Percentiles rank a stretch among this genome's conserved stretches.
Evolutionary conservation across 2,888 invertebrate genomes (phyloP).

Genomic region (Caenorhabditis becei): DNA sequence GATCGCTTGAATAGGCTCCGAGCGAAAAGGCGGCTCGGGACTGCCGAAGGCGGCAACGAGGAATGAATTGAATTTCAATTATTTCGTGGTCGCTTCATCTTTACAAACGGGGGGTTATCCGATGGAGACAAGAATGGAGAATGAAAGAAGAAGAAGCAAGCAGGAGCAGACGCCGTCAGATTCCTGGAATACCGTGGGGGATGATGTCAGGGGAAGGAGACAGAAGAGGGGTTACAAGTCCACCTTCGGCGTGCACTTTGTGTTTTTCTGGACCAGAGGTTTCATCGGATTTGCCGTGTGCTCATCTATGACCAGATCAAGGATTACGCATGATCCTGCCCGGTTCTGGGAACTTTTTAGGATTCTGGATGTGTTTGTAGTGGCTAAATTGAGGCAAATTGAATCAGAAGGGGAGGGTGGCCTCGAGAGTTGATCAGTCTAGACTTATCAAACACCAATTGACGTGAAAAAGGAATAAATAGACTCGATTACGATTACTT

Average conservation of each 20-base stretch:
- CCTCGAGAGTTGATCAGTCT: not conserved
- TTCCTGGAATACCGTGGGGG: constrained; percentile 1
- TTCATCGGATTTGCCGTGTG: not conserved
- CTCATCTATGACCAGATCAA: not conserved
- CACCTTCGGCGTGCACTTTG: constrained; percentile 1
- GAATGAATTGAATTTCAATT: constrained; percentile 60
- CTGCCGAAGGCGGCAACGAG: constrained; percentile 11
- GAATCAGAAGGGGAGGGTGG: not conserved
- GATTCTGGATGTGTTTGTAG: not conserved
- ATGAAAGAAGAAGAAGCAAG: not conserved
- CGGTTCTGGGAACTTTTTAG: not conserved
- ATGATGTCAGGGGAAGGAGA: constrained; percentile 6
- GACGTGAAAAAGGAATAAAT: not conserved
- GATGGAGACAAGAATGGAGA: constrained; percentile 11
- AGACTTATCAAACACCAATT: constrained; percentile 1
- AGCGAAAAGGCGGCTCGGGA: constrained; percentile 9
- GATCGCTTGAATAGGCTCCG: constrained; percentile 55
- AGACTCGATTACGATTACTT: not conserved
- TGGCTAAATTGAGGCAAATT: not conserved
- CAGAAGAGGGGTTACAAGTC: not conserved
- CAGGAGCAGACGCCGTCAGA: not conserved
- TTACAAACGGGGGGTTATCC: constrained; percentile 47
- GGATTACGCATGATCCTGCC: not conserved
- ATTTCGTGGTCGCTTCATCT: constrained; percentile 39
- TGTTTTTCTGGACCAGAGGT: constrained; percentile 17